Evolutionary conservation across 2,797 vertebrate species (phyloP).

Genomic region (Glossophaga mutica): DNA sequence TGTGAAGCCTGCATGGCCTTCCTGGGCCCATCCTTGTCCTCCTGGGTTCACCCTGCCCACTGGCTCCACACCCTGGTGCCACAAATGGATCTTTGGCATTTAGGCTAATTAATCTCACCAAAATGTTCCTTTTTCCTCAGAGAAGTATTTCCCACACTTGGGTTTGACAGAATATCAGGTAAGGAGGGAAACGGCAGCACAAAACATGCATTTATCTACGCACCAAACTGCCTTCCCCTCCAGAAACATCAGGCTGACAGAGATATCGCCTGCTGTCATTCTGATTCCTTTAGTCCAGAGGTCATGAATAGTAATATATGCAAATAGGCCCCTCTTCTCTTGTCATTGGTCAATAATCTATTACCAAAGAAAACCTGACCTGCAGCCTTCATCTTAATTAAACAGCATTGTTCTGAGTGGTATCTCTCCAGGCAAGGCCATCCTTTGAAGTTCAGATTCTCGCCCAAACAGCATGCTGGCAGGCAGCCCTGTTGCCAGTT

Average conservation of each 20-base stretch:
- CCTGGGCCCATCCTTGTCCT: background rate
- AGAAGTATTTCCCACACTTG: background rate
- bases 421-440: background rate
- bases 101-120: background rate
- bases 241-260: background rate
- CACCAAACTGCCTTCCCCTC: constrained; percentile 15
- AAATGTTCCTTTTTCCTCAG: background rate
- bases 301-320: constrained; percentile 62
- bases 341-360: constrained; percentile 55
- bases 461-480: background rate
- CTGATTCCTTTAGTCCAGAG: constrained; percentile 34
- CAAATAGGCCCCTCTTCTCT: constrained; percentile 19
- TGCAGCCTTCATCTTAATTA: constrained; percentile 35
- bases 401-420: constrained; percentile 36
- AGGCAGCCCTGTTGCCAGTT: background rate
- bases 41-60: background rate
- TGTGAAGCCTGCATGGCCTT: background rate
- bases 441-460: constrained; percentile 57
- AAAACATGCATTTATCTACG: background rate
- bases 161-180: background rate
- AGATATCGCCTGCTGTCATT: constrained; percentile 27
- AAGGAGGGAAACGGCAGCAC: background rate
- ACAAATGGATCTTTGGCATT: background rate
- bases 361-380: constrained; percentile 45
- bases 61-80: background rate